Conservation (phyloP, 2,888 invertebrate species). For the Pammene fasciana region DNA sequence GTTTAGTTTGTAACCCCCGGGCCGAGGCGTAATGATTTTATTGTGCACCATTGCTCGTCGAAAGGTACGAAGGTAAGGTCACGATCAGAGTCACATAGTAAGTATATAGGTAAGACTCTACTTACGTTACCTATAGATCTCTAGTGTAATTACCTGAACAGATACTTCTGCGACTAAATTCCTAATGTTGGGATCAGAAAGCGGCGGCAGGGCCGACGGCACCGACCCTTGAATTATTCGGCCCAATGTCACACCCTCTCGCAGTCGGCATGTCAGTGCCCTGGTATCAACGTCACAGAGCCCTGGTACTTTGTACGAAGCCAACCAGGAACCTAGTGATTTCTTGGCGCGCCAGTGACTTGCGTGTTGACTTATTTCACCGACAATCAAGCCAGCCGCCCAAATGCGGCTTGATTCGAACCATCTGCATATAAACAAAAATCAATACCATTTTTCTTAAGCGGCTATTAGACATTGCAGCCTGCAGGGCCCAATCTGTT, state of each 20-base stretch:
- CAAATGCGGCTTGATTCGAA: conserved; percentile 97
- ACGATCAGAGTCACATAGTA: too few species aligned
- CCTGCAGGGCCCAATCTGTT: too few species aligned
- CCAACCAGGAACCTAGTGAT: conserved; percentile 94
- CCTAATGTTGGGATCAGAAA: conserved; percentile 90
- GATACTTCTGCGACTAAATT: conserved; percentile 98
- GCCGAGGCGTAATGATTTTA: too few species aligned
- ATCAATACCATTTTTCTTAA: neutral
- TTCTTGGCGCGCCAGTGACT: conserved; percentile 94
- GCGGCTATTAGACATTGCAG: too few species aligned
- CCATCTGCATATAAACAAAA: conserved; percentile 82
- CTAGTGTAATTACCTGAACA: conserved; percentile 80
- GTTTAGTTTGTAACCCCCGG: too few species aligned
- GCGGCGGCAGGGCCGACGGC: conserved; percentile 62
- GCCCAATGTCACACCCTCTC: conserved; percentile 93
- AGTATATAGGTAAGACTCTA: too few species aligned
- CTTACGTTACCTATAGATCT: too few species aligned
- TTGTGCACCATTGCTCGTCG: too few species aligned
- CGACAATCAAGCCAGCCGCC: conserved; percentile 95
- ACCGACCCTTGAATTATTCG: conserved; percentile 85
- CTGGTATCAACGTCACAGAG: conserved; percentile 97
- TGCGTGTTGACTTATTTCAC: conserved; percentile 92
- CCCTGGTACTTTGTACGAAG: conserved; percentile 90
- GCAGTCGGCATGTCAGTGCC: conserved; percentile 94
- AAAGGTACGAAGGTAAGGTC: too few species aligned